Conservation (phyloP, 2,113 vertebrate species). For the Actenoides lindsayi region DNA sequence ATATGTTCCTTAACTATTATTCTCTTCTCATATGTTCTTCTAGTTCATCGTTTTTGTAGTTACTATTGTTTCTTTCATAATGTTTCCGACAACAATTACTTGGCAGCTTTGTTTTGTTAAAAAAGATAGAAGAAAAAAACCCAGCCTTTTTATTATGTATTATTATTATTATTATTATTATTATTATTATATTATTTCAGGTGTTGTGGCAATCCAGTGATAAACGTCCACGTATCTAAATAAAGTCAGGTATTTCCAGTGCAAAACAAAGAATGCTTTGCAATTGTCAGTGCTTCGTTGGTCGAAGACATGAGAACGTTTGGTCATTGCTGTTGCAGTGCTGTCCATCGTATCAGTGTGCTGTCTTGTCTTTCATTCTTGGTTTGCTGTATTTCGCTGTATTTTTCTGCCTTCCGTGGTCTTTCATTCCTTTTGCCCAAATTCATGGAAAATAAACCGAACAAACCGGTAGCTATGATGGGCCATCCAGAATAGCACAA, state of each 20-base stretch:
- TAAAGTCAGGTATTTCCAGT: background rate
- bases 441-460: background rate
- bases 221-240: background rate
- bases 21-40: background rate
- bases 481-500: background rate
- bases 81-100: background rate
- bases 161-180: background rate
- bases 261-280: background rate
- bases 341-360: background rate
- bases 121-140: background rate
- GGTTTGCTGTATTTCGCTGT: background rate
- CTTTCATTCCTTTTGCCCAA: conserved; percentile 9
- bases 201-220: background rate
- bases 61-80: background rate
- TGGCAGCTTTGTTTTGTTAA: conserved; percentile 34
- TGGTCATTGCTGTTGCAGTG: background rate
- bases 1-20: conserved; percentile 17
- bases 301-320: background rate
- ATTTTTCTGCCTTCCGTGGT: background rate
- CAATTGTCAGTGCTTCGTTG: background rate
- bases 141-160: background rate
- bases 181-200: background rate
- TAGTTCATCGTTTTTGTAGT: background rate
- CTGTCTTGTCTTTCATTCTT: background rate
- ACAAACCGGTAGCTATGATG: background rate